These are phyloP conservation scores for Leptopilina syphax DNA, from an alignment of 2,888 invertebrate species.

Conservation along the genomic window DNA sequence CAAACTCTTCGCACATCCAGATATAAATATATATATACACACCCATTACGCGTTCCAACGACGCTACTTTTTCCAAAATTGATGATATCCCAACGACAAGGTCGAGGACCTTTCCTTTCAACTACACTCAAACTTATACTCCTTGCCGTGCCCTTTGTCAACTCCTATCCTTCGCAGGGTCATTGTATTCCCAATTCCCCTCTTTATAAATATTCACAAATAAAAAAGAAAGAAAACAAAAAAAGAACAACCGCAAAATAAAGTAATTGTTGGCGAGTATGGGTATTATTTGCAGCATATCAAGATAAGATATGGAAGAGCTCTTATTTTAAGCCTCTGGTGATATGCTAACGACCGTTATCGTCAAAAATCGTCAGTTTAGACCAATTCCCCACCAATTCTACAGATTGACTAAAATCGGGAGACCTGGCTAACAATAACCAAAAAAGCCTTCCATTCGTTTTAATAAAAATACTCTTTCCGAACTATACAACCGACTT, in stretches of 20 bases:
- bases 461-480: no score
- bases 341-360: no score
- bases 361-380: no score
- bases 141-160: conserved; percentile 32
- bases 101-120: conserved; percentile 16
- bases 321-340: no score
- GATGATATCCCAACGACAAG: conserved; percentile 29
- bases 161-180: not conserved
- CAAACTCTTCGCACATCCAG: conserved; percentile 58
- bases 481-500: not conserved
- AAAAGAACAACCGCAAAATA: not conserved
- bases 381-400: no score
- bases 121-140: conserved; percentile 10
- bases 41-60: not conserved
- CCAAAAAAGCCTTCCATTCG: not conserved
- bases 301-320: no score
- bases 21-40: conserved; percentile 1
- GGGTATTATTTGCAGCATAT: no score
- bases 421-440: no score
- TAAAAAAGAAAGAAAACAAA: not conserved
- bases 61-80: conserved; percentile 39
- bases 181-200: not conserved
- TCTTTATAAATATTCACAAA: not conserved
- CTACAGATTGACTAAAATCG: no score
- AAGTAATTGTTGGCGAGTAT: not conserved